Percentiles rank a stretch among this genome's conserved stretches.
These are phyloP conservation scores for Lasioglossum figueresi DNA, from an alignment of 2,888 invertebrate species.

Conservation along the genomic window DNA sequence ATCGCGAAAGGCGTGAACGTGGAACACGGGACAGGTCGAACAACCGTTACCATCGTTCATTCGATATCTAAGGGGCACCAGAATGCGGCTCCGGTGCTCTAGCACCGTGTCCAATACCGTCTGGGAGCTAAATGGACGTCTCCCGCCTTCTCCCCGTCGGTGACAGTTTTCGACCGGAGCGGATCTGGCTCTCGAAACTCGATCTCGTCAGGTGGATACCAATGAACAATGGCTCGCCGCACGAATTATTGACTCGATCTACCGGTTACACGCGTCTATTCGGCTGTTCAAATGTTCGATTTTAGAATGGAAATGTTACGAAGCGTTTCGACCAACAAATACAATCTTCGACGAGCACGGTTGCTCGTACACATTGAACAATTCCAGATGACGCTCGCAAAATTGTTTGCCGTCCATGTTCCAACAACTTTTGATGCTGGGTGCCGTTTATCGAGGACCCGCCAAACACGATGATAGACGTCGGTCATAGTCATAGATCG, in stretches of 20 bases:
- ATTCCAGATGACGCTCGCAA: no score
- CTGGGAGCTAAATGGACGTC: constrained; percentile 24
- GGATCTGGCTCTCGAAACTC: background rate
- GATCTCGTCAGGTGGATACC: constrained; percentile 42
- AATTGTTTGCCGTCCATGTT: no score
- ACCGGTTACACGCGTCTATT: background rate
- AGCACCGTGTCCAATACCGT: constrained; percentile 19
- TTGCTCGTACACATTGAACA: no score
- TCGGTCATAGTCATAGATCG: no score
- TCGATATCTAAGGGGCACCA: constrained; percentile 52
- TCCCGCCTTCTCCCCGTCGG: background rate
- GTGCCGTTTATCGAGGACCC: no score
- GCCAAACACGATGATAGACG: no score
- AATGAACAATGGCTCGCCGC: background rate
- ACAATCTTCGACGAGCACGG: no score
- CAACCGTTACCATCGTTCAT: constrained; percentile 59
- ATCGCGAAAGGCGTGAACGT: constrained; percentile 66
- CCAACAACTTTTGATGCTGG: no score
- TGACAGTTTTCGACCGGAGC: constrained; percentile 11
- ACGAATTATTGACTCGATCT: background rate
- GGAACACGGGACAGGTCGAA: constrained; percentile 40
- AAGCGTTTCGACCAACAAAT: no score
- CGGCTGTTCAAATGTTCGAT: no score
- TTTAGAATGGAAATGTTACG: no score
- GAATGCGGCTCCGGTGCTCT: constrained; percentile 14